Evolutionary conservation across 1,140 invertebrate genomes (phyloP).

Genomic region (Temnothorax nylanderi): DNA sequence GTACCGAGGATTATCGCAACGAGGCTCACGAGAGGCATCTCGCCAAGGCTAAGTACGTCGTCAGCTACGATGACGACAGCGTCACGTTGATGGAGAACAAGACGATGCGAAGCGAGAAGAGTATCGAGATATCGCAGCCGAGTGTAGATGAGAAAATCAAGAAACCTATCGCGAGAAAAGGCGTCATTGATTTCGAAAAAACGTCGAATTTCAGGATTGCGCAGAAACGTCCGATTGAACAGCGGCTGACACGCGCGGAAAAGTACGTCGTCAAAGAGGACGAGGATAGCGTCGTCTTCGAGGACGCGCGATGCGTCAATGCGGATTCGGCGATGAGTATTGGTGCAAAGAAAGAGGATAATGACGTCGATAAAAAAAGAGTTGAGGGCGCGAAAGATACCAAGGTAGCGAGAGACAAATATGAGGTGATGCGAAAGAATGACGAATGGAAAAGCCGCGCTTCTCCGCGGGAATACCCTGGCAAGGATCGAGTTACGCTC

Average conservation of each 20-base stretch:
- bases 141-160: conserved; percentile 3
- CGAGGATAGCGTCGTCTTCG: conserved; percentile 73
- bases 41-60: conserved; percentile 81
- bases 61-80: conserved; percentile 81
- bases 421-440: not conserved
- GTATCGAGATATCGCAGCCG: not conserved
- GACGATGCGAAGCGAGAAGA: not conserved
- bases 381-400: not conserved
- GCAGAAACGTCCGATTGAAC: conserved; percentile 13
- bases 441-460: not conserved
- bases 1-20: conserved; percentile 6
- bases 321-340: not conserved
- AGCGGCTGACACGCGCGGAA: not conserved
- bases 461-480: not conserved
- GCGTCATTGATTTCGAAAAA: not conserved
- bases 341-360: not conserved
- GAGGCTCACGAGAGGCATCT: conserved; percentile 66
- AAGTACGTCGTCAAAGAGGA: conserved; percentile 72
- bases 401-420: not conserved
- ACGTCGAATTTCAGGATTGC: not conserved
- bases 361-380: conserved; percentile 12
- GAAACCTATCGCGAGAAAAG: not conserved
- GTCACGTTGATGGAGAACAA: conserved; percentile 81
- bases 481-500: not conserved
- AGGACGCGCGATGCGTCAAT: conserved; percentile 40